phyloP scores from a whole-genome alignment of 2,797 vertebrate species.

The Luscinia megarhynchos region DNA sequence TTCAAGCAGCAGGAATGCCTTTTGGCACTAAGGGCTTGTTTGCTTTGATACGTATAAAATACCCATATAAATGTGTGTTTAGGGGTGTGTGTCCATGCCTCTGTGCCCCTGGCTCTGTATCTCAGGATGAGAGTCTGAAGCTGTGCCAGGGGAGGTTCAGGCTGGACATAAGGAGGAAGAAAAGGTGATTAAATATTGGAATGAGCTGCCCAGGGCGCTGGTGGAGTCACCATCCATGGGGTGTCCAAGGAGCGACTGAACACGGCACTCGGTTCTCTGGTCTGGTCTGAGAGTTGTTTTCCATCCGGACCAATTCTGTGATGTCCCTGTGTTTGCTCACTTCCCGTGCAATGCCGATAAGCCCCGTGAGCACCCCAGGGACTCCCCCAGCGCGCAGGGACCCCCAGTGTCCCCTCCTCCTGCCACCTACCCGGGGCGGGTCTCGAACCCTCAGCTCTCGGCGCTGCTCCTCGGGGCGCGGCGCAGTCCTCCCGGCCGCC shows the following conservation, averaged over 20 bases:
- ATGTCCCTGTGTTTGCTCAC: fast-evolving
- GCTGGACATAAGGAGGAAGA: background rate
- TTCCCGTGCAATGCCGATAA: fast-evolving
- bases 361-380: background rate
- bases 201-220: background rate
- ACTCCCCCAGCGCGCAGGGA: fast-evolving
- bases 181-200: background rate
- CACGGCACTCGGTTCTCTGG: fast-evolving
- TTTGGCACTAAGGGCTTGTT: background rate
- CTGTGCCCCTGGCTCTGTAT: too few species aligned
- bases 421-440: fast-evolving
- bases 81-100: too few species aligned
- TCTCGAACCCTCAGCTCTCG: fast-evolving
- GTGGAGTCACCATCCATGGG: background rate
- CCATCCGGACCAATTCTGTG: background rate
- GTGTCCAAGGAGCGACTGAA: background rate
- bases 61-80: fast-evolving
- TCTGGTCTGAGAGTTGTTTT: fast-evolving
- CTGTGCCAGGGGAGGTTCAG: background rate
- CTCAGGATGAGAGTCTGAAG: background rate
- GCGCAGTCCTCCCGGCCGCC: background rate
- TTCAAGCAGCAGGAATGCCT: background rate
- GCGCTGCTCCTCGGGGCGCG: background rate
- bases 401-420: fast-evolving
- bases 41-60: fast-evolving